Percentiles rank a stretch among this genome's conserved stretches.
Evolutionary conservation across 1,140 invertebrate species (phyloP).

Genomic region (Anastatus disparis): DNA sequence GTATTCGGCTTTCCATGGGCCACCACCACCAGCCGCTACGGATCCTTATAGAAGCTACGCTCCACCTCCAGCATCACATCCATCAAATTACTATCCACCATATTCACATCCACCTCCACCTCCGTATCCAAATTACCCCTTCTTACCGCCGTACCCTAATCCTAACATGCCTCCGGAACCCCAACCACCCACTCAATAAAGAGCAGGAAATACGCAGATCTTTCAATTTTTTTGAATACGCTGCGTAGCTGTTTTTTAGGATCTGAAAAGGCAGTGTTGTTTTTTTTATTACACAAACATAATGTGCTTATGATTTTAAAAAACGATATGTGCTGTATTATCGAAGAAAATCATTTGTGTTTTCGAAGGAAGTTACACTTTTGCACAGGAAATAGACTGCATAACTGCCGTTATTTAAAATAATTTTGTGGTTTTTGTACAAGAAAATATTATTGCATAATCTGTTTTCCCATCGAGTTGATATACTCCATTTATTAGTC

Average conservation of each 20-base stretch:
- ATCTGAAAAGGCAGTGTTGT: not conserved
- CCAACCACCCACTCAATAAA: slow-evolving; percentile 61
- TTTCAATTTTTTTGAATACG: not conserved
- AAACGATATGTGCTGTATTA: no score
- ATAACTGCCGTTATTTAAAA: no score
- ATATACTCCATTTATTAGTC: not conserved
- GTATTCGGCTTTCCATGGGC: slow-evolving; percentile 66
- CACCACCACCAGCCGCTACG: slow-evolving; percentile 53
- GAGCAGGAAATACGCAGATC: not conserved
- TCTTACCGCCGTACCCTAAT: slow-evolving; percentile 61
- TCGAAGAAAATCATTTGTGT: no score
- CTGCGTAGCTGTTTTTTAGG: not conserved
- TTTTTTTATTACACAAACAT: not conserved
- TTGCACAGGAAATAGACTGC: no score
- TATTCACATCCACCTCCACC: slow-evolving; percentile 64
- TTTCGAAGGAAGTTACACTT: no score
- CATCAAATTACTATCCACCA: slow-evolving; percentile 63
- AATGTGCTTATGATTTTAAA: not conserved
- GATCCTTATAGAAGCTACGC: slow-evolving; percentile 64
- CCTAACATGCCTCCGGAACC: slow-evolving; percentile 62
- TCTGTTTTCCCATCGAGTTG: no score
- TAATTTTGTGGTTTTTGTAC: no score
- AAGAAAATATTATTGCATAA: no score
- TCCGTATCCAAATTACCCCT: slow-evolving; percentile 66
- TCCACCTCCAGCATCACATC: slow-evolving; percentile 55